Percentiles rank a stretch among this genome's conserved stretches.
phyloP scores from a whole-genome alignment of 2,113 vertebrate species.

The Catagonus wagneri region DNA sequence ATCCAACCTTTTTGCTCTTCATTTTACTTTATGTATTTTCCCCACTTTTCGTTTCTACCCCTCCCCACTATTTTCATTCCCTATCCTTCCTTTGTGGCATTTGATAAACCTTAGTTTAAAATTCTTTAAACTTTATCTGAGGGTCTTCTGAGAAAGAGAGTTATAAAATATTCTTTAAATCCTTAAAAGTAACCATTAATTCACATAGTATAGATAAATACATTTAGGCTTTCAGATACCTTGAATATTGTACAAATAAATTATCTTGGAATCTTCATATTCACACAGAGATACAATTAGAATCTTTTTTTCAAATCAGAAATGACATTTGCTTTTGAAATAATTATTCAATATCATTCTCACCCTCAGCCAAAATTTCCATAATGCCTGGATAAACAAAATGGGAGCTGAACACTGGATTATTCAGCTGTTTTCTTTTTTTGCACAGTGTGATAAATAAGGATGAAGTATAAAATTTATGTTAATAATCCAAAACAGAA shows the following conservation, averaged over 20 bases:
- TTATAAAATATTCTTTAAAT: slow-evolving; percentile 6
- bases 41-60: not conserved
- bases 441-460: slow-evolving; percentile 43
- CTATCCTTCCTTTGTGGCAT: slow-evolving; percentile 35
- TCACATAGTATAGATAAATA: not conserved
- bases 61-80: not conserved
- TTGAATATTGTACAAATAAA: not conserved
- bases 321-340: slow-evolving; percentile 63
- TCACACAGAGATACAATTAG: not conserved
- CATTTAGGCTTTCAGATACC: slow-evolving; percentile 25
- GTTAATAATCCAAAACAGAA: slow-evolving; percentile 30
- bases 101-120: slow-evolving; percentile 40
- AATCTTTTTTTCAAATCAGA: slow-evolving; percentile 9
- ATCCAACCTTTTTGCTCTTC: not conserved
- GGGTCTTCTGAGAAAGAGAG: slow-evolving; percentile 57
- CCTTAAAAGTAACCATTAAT: slow-evolving; percentile 44
- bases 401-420: not conserved
- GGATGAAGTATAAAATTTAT: slow-evolving; percentile 40
- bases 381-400: slow-evolving; percentile 67
- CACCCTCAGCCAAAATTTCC: slow-evolving; percentile 60
- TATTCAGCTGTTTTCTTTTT: not conserved
- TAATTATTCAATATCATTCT: slow-evolving; percentile 29
- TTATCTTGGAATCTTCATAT: slow-evolving; percentile 22
- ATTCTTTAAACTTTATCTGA: not conserved
- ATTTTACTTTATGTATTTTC: not conserved